These are phyloP conservation scores for Apamea sordens DNA, from an alignment of 2,888 invertebrate genomes.

Conservation along the genomic window DNA sequence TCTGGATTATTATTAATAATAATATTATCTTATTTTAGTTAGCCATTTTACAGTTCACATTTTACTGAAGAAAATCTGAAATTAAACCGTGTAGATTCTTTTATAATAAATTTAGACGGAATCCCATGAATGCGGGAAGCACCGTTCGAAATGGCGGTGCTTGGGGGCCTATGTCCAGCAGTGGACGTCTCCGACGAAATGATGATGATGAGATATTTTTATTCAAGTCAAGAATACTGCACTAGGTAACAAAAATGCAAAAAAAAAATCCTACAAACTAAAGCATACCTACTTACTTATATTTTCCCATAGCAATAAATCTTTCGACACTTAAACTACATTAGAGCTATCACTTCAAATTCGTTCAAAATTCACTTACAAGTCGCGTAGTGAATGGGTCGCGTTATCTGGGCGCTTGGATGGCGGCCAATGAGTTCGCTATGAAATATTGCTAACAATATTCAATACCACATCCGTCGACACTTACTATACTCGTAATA, in stretches of 20 bases:
- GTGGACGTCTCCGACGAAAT: too few relatives aligned
- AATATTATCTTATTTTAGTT: neutral
- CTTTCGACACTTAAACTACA: neutral
- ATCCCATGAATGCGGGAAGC: too few relatives aligned
- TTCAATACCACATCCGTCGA: conserved; percentile 51
- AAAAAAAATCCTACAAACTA: too few relatives aligned
- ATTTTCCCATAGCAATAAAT: neutral
- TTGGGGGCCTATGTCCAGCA: too few relatives aligned
- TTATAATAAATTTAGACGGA: too few relatives aligned
- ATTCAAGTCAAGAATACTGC: too few relatives aligned
- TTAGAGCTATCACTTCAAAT: conserved; percentile 16
- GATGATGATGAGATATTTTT: too few relatives aligned
- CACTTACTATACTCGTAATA: conserved; percentile 36
- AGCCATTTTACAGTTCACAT: neutral
- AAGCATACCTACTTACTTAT: neutral
- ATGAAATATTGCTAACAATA: conserved; percentile 61
- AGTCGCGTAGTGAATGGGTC: conserved; percentile 40
- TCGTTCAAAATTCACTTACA: conserved; percentile 18
- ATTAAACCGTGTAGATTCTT: neutral
- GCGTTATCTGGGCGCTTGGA: conserved; percentile 59
- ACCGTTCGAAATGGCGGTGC: too few relatives aligned
- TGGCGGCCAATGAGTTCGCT: conserved; percentile 51
- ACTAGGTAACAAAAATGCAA: too few relatives aligned
- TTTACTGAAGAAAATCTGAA: neutral
- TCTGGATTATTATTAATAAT: neutral